Base-by-base conservation (phyloP, 2,888 invertebrate genomes). In the Celastrina argiolus region DNA sequence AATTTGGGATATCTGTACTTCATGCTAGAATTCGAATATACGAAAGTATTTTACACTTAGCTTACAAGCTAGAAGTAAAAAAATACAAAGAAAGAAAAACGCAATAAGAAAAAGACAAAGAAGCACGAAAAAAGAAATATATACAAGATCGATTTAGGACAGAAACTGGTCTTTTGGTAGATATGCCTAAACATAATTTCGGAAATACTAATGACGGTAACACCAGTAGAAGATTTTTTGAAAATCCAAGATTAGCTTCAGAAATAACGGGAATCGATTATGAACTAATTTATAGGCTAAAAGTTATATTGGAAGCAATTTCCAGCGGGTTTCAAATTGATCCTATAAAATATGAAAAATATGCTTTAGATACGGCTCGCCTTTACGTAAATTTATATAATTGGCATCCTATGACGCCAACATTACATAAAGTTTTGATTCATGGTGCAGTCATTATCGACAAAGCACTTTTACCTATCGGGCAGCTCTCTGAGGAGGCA, bases 151-250 rank as follows among this genome's bases (percentile, higher is more conserved):
- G 69, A 28, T 77, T 77, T 72, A 66, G 67, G 22, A 58, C 67
- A n/a, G 69, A 73, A 36, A 36, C 34, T 2, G 34, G 8, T 7
- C 34, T 36, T 7, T 36, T 36, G 7, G 34, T 36, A 36, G 79
- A 81, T 71, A 67, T 75, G 66, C 77, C 78, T 7, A 79, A 80
- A 67, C 63, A 70, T 14, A 72, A 74, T 14, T 76, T 75, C 65
- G 77, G 79, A 5, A 80, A 76, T 59, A 75, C 76, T 1, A 80
- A 78, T 72, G 76, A 77, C 65, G 77, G 74, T 16, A 78, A 76
- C 67, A 77, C 76, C 0, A 75, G 72, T 65, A 68, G 79, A 66
- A 70, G 76, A 65, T 81, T 79, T 36, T 36, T 36, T 36, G 36
- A 10, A 12, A 36, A 36, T 36, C 74, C 76, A 2, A 65, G 75